phyloP scores from a whole-genome alignment of 2,888 invertebrate species.

The Dexiosoma caninum region DNA sequence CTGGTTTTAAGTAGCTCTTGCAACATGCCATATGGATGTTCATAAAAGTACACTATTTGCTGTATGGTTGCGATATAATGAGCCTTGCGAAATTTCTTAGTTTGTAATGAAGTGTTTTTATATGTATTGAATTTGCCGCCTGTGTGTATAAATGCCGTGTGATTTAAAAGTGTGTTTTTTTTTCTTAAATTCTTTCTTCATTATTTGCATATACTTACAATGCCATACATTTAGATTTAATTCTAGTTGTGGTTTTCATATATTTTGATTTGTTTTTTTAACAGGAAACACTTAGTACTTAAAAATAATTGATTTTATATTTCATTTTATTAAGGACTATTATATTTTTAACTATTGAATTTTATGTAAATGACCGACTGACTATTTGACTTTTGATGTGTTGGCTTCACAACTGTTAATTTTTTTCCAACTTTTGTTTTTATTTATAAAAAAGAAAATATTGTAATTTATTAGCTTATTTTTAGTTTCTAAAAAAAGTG shows the following conservation, averaged over 20 bases:
- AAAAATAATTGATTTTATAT: constrained; percentile 13
- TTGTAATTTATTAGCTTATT: no score
- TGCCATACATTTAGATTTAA: constrained; percentile 28
- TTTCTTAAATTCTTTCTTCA: not conserved
- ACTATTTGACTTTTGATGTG: constrained; percentile 14
- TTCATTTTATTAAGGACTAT: constrained; percentile 23
- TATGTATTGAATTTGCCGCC: no score
- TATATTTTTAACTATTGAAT: constrained; percentile 2
- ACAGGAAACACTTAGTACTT: constrained; percentile 56
- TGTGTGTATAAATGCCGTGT: not conserved
- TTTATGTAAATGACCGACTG: constrained; percentile 17
- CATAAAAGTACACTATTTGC: no score
- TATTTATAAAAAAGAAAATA: not conserved
- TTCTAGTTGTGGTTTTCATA: constrained; percentile 11
- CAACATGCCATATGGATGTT: no score
- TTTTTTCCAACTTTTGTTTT: not conserved
- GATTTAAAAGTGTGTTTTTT: not conserved
- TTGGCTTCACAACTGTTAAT: not conserved
- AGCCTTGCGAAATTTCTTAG: no score
- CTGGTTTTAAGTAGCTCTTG: not conserved
- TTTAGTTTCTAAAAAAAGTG: not conserved
- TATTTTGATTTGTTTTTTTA: constrained; percentile 32
- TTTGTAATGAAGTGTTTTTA: no score
- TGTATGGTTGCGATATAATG: no score
- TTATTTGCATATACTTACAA: no score